Evolutionary conservation across 2,888 invertebrate genomes (phyloP).

Genomic region (Napeogenes sylphis): DNA sequence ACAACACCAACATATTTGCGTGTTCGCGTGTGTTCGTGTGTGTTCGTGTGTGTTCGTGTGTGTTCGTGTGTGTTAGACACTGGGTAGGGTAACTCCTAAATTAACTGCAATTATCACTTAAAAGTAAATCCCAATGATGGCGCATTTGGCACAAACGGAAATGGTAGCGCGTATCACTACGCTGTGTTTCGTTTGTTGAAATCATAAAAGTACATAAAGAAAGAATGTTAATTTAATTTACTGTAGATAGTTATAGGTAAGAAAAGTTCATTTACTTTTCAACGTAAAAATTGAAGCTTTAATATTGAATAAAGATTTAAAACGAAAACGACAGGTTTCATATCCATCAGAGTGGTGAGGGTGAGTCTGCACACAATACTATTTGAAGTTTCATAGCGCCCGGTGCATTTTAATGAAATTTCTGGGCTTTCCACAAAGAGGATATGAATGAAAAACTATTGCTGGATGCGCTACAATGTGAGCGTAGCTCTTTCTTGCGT

Average conservation of each 20-base stretch:
- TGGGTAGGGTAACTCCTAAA: slow-evolving; percentile 71
- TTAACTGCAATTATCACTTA: slow-evolving; percentile 74
- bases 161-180: slow-evolving; percentile 42
- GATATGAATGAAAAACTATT: slow-evolving; percentile 55
- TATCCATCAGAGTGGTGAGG: slow-evolving; percentile 37
- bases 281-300: slow-evolving; percentile 2
- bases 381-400: slow-evolving; percentile 33
- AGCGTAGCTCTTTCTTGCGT: slow-evolving; percentile 26
- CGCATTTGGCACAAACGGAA: slow-evolving; percentile 62
- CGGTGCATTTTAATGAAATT: slow-evolving; percentile 66
- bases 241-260: too few species aligned
- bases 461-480: slow-evolving; percentile 49
- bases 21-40: slow-evolving; percentile 58
- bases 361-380: slow-evolving; percentile 37
- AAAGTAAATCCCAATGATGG: slow-evolving; percentile 52
- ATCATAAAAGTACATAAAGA: too few species aligned
- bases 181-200: neutral
- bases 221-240: too few species aligned
- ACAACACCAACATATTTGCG: slow-evolving; percentile 45
- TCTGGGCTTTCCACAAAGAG: slow-evolving; percentile 64
- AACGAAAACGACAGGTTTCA: slow-evolving; percentile 29
- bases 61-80: slow-evolving; percentile 70
- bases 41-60: slow-evolving; percentile 39
- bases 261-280: too few species aligned
- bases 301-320: slow-evolving; percentile 13